Conservation (phyloP, 2,797 vertebrate genomes). For the Alosa sapidissima region DNA sequence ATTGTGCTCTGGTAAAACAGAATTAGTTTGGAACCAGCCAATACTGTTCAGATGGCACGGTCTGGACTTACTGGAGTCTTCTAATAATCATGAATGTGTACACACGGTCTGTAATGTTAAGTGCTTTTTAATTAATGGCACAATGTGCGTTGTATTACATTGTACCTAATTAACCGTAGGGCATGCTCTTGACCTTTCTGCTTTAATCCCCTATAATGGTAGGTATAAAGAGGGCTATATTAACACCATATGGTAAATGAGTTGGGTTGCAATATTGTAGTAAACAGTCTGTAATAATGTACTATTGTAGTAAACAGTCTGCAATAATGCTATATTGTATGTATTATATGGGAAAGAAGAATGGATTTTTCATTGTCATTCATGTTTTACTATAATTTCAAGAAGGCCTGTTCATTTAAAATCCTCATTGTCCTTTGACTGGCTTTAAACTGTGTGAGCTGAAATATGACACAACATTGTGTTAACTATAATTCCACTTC, state of each 20-base stretch:
- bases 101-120: neutral
- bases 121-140: neutral
- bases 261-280: neutral
- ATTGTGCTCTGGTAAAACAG: slow-evolving; percentile 55
- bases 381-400: neutral
- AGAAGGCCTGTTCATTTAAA: neutral
- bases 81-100: neutral
- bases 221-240: neutral
- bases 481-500: neutral
- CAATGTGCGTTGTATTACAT: neutral
- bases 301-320: neutral
- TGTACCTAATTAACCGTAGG: neutral
- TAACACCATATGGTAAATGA: neutral
- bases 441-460: neutral
- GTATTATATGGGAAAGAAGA: neutral
- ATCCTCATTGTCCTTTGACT: neutral
- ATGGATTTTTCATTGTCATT: neutral
- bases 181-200: neutral
- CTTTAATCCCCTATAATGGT: neutral
- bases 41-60: neutral
- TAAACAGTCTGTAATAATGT: neutral
- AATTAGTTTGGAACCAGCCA: neutral
- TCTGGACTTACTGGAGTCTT: neutral
- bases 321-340: neutral
- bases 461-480: slow-evolving; percentile 14